Percentiles rank a stretch among this genome's conserved stretches.
These are phyloP conservation scores for Poeciliopsis infans DNA, from an alignment of 2,797 vertebrate species.

Conservation along the genomic window DNA sequence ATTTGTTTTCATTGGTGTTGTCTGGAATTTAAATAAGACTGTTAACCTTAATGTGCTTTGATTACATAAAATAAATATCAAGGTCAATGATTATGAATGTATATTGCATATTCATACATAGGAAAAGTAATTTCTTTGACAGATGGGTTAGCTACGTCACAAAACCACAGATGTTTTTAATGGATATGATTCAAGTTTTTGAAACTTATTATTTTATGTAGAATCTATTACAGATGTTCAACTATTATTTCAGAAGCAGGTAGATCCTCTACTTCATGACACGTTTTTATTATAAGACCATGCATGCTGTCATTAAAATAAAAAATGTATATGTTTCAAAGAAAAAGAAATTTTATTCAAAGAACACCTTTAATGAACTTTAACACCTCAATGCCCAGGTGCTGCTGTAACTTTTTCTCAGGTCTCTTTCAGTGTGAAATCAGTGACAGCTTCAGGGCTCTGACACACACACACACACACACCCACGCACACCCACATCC, in stretches of 20 bases:
- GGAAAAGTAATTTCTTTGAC: background rate
- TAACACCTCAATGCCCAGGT: background rate
- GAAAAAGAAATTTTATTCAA: background rate
- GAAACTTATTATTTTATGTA: background rate
- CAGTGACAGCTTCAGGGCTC: background rate
- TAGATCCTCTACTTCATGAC: background rate
- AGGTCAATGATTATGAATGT: background rate
- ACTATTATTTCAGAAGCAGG: background rate
- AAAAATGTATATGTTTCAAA: background rate
- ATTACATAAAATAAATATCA: background rate
- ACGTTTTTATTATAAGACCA: background rate
- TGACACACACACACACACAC: background rate
- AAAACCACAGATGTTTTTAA: background rate
- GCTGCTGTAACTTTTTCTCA: background rate
- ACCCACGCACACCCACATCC: fast-evolving
- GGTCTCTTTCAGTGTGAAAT: constrained; percentile 16
- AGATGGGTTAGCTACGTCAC: background rate
- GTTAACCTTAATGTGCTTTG: background rate
- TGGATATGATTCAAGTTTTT: background rate
- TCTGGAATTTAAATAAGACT: background rate
- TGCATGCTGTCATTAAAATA: background rate
- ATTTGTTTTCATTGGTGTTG: background rate
- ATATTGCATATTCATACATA: background rate
- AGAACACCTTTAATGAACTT: constrained; percentile 4
- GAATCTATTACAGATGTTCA: background rate